phyloP scores from a whole-genome alignment of 1,140 invertebrate species.

The Drosophila pandora region DNA sequence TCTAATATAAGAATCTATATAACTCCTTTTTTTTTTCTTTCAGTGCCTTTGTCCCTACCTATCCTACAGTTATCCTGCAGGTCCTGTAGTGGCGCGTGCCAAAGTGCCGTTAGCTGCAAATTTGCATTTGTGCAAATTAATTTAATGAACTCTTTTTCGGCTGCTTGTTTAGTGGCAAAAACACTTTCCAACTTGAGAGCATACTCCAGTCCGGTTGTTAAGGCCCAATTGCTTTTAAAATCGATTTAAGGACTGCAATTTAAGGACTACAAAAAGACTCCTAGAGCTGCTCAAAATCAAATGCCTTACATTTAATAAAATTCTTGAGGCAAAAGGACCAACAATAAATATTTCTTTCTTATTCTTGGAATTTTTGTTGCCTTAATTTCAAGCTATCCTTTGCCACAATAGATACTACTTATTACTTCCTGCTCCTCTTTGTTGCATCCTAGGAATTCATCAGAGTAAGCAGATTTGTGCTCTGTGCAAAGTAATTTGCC shows the following conservation, averaged over 20 bases:
- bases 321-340: not conserved
- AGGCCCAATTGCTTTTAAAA: slow-evolving; percentile 56
- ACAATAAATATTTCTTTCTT: not conserved
- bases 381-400: slow-evolving; percentile 17
- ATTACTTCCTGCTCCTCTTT: not conserved
- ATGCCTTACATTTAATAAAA: not conserved
- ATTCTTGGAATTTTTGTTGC: not conserved
- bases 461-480: slow-evolving; percentile 64
- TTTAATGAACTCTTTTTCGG: slow-evolving; percentile 77
- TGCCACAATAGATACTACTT: slow-evolving; percentile 21
- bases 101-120: slow-evolving; percentile 74
- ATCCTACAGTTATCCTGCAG: slow-evolving; percentile 24
- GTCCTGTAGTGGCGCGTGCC: slow-evolving; percentile 66
- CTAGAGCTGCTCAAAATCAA: not conserved
- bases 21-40: not conserved
- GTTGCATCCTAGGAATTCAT: slow-evolving; percentile 34
- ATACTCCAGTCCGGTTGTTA: slow-evolving; percentile 6
- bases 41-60: slow-evolving; percentile 6
- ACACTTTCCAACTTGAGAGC: slow-evolving; percentile 19
- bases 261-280: slow-evolving; percentile 4
- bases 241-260: slow-evolving; percentile 31
- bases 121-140: slow-evolving; percentile 81
- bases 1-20: not conserved
- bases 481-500: slow-evolving; percentile 38
- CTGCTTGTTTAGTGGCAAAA: slow-evolving; percentile 62